Base-by-base conservation (phyloP, 2,888 invertebrate genomes). In the Parthenolecanium corni region DNA sequence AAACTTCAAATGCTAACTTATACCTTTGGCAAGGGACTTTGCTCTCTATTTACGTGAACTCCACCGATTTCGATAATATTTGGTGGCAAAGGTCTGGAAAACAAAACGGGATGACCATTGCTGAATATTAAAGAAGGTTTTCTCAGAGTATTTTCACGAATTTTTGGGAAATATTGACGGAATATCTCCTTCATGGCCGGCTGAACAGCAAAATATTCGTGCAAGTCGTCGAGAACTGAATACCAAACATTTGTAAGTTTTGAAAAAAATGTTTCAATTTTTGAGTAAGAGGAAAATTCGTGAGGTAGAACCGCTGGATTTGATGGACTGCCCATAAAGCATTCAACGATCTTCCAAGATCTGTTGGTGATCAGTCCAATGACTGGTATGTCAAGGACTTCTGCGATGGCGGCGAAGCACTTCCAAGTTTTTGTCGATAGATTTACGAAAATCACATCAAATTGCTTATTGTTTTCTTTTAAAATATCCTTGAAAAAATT, bases 41-140 rank as follows among this genome's bases (percentile, higher is more conserved):
- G 31, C 14, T 24, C 31, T 12, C 36, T 20, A 9, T 31, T 31
- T 9, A 38, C 21, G 38, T 52, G 52, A 2, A 52, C 36, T 2
- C 52, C 52, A 38, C 52, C 52, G 20, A 52, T 24, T 21, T 52
- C 52, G 14, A 52, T 52, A n/a, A 38, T 36, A 52, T 52, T 52
- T 3, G 52, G 52, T 36, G 38, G 14, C 52, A 52, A n/a, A 18
- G 52, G 52, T 38, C 52, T 52, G 36, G 52, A 20, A 2, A 25
- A 9, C n/a, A 52, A 20, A 18, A 16, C 21, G 3, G 52, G 38
- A 38, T 52, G 52, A 16, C 38, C 38, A 3, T 52, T 52, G 21
- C 21, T 38, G 21, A 52, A 52, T 21, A 24, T 52, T 18, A 52
- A 52, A 1, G 38, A 20, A 6, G 52, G 52, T 11, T 24, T 25